These are phyloP conservation scores for Halesus radiatus DNA, from an alignment of 1,140 invertebrate genomes.

Conservation along the genomic window DNA sequence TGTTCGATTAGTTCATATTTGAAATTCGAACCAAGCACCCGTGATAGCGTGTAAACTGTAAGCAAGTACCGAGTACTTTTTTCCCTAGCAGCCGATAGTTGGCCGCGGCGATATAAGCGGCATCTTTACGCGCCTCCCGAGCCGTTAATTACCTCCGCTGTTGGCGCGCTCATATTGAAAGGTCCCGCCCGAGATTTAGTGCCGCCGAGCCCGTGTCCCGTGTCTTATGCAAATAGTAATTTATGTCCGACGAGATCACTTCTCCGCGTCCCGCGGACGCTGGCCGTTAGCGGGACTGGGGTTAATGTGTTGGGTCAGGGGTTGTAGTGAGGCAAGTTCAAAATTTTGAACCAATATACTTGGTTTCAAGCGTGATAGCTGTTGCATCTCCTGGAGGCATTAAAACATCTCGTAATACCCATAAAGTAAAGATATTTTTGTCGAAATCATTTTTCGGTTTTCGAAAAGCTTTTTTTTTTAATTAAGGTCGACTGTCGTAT, in stretches of 20 bases:
- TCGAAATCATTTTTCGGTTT: too few species aligned
- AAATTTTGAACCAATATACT: too few species aligned
- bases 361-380: too few species aligned
- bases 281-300: too few species aligned
- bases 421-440: too few species aligned
- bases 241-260: slow-evolving; percentile 28
- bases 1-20: neutral
- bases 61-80: neutral
- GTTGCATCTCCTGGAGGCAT: too few species aligned
- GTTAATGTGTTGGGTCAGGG: too few species aligned
- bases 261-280: neutral
- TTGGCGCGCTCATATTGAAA: slow-evolving; percentile 41
- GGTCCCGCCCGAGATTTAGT: slow-evolving; percentile 34
- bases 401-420: too few species aligned
- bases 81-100: neutral
- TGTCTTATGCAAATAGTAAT: slow-evolving; percentile 42
- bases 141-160: slow-evolving; percentile 42
- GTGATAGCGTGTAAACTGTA: neutral
- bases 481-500: too few species aligned
- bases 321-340: too few species aligned
- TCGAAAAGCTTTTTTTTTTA: too few species aligned
- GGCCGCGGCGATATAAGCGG: slow-evolving; percentile 18
- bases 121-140: slow-evolving; percentile 31
- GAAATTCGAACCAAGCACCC: neutral
- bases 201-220: neutral